Evolutionary conservation across 2,797 vertebrate genomes (phyloP), one percentile per base, ranked within the genome.

Genomic region (Ctenochaetus hawaiiensis): DNA sequence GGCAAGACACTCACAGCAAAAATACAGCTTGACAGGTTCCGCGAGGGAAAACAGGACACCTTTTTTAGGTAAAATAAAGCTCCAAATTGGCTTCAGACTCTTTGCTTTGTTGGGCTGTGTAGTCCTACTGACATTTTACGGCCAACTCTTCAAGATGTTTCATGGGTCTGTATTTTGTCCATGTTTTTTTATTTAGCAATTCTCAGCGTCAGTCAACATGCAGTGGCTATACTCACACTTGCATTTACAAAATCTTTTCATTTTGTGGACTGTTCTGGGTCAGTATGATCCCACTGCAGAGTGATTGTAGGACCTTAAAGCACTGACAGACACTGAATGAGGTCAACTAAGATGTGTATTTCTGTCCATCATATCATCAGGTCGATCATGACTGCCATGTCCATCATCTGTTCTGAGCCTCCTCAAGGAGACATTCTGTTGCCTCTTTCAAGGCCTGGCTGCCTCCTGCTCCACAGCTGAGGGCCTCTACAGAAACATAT

Each of bases 61-160:
- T 58, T 75, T 41, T 70, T 69, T 54, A 68, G 72, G 64, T 80
- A 52, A 77, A 66, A 72, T 65, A 75, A 60, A 70, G 51, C 51
- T 67, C 66, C 18, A 65, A 71, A 72, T 58, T 80, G 48, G 60
- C 52, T 58, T 59, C 11, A 8, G 43, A 54, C 13, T 53, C 30
- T 66, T 43, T 23, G 59, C 7, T 49, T 51, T 8, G 2, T 17
- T 13, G 18, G 26, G 47, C 48, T 48, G 30, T 53, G 59, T 60
- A 73, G 37, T 75, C 51, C 23, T 14, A 48, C 9, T 54, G 52
- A 71, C 48, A 49, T 71, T 67, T 67, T 61, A 43, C 0, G 18
- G 34, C 54, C 44, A 30, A 39, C 39, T 65, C 37, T 37, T 64
- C 20, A 51, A 22, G 53, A 65, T 13, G 17, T 67, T 30, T 67